Evolutionary conservation across 30 jellyfish, hydroid and myxozoan genomes (phyloP).

Genomic region (Cassiopea andromeda): DNA sequence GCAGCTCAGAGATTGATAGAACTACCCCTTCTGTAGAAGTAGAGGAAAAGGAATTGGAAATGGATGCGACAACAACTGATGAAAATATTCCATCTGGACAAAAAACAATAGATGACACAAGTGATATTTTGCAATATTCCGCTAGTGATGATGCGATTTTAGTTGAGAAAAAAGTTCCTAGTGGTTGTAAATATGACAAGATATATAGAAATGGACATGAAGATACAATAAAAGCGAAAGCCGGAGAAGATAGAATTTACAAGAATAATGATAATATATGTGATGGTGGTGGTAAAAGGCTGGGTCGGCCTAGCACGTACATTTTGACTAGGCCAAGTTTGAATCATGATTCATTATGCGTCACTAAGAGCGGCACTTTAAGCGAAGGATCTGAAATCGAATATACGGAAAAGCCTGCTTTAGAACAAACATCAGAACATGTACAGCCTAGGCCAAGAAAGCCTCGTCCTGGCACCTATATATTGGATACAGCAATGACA

Average conservation of each 20-base stretch:
- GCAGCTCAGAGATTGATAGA: neutral
- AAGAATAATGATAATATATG: neutral
- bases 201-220: neutral
- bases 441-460: constrained; percentile 2
- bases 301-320: constrained; percentile 24
- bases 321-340: neutral
- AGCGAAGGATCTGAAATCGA: neutral
- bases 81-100: neutral
- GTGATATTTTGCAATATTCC: neutral
- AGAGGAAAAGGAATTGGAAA: neutral
- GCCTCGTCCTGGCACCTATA: constrained; percentile 36
- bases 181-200: neutral
- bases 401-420: neutral
- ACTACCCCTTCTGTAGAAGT: neutral
- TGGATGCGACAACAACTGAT: neutral
- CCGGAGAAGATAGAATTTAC: neutral
- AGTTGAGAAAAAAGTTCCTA: neutral
- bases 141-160: neutral
- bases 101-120: neutral
- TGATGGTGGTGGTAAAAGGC: neutral
- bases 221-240: neutral
- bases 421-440: neutral
- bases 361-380: neutral
- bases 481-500: neutral
- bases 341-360: neutral